Conservation (phyloP, 1,140 invertebrate species). For the Cardiocondyla obscurior region DNA sequence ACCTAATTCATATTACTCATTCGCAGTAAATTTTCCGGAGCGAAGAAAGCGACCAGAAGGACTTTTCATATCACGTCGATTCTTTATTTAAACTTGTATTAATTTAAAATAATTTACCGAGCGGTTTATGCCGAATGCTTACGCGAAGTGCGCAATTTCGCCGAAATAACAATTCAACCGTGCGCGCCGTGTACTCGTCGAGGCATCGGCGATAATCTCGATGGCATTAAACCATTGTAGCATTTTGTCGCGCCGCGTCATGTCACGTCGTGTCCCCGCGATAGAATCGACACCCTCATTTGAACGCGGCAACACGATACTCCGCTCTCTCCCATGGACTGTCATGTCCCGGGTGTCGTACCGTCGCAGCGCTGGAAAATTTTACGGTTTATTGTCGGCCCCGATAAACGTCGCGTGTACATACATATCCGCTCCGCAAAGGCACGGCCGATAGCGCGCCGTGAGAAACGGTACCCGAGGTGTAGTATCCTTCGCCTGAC, state of each 20-base stretch:
- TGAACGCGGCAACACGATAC: slow-evolving; percentile 40
- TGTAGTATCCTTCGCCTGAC: slow-evolving; percentile 12
- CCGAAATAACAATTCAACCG: background rate
- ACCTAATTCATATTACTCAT: background rate
- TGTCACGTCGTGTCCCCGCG: slow-evolving; percentile 28
- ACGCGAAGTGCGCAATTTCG: background rate
- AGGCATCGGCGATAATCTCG: slow-evolving; percentile 19
- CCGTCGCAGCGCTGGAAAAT: background rate
- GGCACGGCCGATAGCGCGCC: slow-evolving; percentile 51
- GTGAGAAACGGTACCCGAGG: slow-evolving; percentile 52
- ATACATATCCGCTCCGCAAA: slow-evolving; percentile 29
- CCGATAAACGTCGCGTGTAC: slow-evolving; percentile 10
- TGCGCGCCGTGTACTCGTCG: background rate
- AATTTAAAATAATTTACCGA: too few relatives aligned
- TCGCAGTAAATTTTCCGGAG: background rate
- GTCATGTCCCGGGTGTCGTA: slow-evolving; percentile 24
- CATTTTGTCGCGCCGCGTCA: slow-evolving; percentile 39
- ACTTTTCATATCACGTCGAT: background rate
- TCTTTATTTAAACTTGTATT: background rate
- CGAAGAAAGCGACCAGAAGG: background rate
- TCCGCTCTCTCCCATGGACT: slow-evolving; percentile 24
- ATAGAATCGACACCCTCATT: slow-evolving; percentile 52
- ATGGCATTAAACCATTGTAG: slow-evolving; percentile 30
- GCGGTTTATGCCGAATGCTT: too few relatives aligned
- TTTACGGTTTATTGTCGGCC: slow-evolving; percentile 35